Percentiles rank a stretch among this genome's conserved stretches.
Conservation (phyloP, 2,113 vertebrate species). For the Corvus cornix region DNA sequence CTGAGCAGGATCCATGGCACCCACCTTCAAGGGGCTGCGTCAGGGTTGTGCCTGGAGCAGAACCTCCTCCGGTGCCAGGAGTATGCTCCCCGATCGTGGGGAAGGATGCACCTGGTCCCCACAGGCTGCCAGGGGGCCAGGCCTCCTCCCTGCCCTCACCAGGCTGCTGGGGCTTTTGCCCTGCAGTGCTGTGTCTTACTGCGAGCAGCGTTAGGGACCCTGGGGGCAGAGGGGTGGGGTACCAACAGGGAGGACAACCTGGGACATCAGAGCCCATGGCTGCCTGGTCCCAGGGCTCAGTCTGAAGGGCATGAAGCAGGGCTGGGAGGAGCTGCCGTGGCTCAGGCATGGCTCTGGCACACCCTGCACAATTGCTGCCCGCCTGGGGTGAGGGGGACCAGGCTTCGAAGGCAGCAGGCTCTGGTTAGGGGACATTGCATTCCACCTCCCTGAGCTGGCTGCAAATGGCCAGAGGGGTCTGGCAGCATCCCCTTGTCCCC, state of each 20-base stretch:
- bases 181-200: background rate
- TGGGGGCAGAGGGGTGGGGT: background rate
- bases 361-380: background rate
- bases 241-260: background rate
- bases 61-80: background rate
- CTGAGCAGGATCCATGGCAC: background rate
- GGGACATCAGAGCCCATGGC: background rate
- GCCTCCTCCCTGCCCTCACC: background rate
- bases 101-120: background rate
- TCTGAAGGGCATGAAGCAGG: background rate
- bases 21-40: background rate
- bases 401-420: background rate
- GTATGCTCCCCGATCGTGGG: fast-evolving
- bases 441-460: background rate
- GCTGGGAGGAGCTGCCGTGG: background rate
- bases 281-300: fast-evolving
- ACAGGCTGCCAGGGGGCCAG: background rate
- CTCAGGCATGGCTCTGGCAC: background rate
- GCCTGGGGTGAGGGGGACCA: background rate
- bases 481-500: background rate
- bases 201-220: background rate
- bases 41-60: background rate
- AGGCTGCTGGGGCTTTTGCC: background rate
- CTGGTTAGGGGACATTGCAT: background rate
- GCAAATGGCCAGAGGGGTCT: background rate